phyloP scores from a whole-genome alignment of 64 coral and sea anemone species.

The Montipora foliosa region DNA sequence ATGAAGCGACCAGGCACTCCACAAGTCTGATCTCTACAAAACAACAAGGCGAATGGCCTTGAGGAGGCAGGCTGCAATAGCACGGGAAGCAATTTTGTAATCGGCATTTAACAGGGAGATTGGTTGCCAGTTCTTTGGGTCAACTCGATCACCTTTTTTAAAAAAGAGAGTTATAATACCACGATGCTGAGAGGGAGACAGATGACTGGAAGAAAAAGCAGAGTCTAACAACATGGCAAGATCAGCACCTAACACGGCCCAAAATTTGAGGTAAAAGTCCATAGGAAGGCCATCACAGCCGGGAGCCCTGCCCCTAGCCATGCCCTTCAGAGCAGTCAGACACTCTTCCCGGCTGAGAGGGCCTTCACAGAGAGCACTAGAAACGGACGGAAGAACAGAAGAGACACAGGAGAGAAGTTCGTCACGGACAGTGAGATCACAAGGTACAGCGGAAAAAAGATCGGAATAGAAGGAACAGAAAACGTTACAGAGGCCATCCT shows the following conservation, averaged over 20 bases:
- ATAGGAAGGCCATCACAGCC: constrained; percentile 46
- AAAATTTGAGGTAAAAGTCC: constrained; percentile 55
- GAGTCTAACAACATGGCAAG: constrained; percentile 34
- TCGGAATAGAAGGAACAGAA: background rate
- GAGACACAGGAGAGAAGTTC: background rate
- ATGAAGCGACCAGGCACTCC: constrained; percentile 46
- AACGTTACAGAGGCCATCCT: background rate
- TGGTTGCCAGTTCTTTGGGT: constrained; percentile 1
- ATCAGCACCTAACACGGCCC: constrained; percentile 1
- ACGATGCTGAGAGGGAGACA: background rate
- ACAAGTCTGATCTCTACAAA: constrained; percentile 41
- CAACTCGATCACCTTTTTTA: constrained; percentile 29
- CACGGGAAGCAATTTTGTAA: background rate
- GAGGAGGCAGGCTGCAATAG: background rate
- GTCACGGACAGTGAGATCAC: background rate
- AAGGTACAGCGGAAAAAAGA: background rate
- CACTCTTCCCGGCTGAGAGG: background rate
- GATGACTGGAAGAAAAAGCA: background rate
- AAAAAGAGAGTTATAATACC: background rate
- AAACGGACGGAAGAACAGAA: background rate
- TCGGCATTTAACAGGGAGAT: constrained; percentile 7
- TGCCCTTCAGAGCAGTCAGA: constrained; percentile 21
- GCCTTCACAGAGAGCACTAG: constrained; percentile 26
- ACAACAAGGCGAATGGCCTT: background rate
- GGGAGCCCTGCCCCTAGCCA: constrained; percentile 5